phyloP scores from a whole-genome alignment of 2,888 invertebrate genomes.

The Ditula angustiorana region DNA sequence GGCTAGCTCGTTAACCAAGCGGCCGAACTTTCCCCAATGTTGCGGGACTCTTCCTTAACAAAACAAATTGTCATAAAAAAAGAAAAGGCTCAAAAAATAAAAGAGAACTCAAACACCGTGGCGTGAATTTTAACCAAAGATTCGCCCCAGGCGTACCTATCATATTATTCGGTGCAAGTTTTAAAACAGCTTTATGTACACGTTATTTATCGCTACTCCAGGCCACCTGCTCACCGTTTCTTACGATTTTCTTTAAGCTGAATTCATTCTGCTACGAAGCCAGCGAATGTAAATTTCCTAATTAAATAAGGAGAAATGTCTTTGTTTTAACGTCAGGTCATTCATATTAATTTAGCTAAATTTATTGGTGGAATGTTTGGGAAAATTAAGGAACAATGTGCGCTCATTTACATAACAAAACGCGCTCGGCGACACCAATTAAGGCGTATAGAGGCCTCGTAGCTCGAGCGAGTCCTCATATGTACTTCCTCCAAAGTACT shows the following conservation, averaged over 20 bases:
- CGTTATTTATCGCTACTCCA: slow-evolving; percentile 56
- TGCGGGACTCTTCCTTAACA: slow-evolving; percentile 49
- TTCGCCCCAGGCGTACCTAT: slow-evolving; percentile 49
- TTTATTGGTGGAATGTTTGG: slow-evolving; percentile 37
- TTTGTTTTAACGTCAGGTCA: slow-evolving; percentile 31
- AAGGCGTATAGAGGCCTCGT: slow-evolving; percentile 19
- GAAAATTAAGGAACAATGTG: slow-evolving; percentile 36
- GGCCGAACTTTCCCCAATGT: slow-evolving; percentile 43
- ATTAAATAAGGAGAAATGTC: slow-evolving; percentile 54
- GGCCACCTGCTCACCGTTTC: slow-evolving; percentile 60
- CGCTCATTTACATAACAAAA: slow-evolving; percentile 35
- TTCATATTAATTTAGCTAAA: slow-evolving; percentile 40
- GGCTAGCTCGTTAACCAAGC: slow-evolving; percentile 50
- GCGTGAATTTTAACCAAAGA: slow-evolving; percentile 56
- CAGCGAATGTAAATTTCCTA: slow-evolving; percentile 49
- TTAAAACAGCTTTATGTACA: slow-evolving; percentile 51
- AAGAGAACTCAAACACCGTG: slow-evolving; percentile 54
- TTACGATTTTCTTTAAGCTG: slow-evolving; percentile 56
- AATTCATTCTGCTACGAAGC: slow-evolving; percentile 50
- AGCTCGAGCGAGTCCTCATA: slow-evolving; percentile 13
- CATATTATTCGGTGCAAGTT: slow-evolving; percentile 57
- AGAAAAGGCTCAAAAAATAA: slow-evolving; percentile 56
- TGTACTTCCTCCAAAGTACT: slow-evolving; percentile 22
- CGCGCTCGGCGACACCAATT: slow-evolving; percentile 33
- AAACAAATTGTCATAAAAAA: slow-evolving; percentile 56